phyloP scores from a whole-genome alignment of 35 echinoderm and acorn worm genomes.

The Lytechinus pictus region DNA sequence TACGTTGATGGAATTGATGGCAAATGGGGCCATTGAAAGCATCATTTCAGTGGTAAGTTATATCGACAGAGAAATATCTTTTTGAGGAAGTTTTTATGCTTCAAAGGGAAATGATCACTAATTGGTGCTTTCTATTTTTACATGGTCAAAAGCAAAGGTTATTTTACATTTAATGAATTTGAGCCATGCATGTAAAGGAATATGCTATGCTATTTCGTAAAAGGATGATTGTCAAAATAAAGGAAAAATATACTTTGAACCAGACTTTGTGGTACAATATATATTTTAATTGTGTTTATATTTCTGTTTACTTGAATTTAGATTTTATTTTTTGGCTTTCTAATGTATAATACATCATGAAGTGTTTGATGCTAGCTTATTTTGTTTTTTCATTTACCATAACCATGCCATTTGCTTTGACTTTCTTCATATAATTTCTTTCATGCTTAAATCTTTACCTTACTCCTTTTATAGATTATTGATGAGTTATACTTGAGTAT shows the following conservation, averaged over 20 bases:
- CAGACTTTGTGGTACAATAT: too few relatives aligned
- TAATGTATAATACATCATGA: not conserved
- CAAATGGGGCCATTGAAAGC: not conserved
- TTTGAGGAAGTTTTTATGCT: not conserved
- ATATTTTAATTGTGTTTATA: too few relatives aligned
- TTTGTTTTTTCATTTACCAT: not conserved
- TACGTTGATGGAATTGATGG: not conserved
- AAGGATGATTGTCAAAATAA: too few relatives aligned
- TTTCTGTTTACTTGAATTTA: too few relatives aligned
- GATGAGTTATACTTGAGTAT: conserved; percentile 12
- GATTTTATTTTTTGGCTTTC: too few relatives aligned
- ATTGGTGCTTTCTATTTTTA: not conserved
- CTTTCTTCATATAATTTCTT: too few relatives aligned
- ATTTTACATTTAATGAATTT: too few relatives aligned
- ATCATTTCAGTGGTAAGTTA: conserved; percentile 31
- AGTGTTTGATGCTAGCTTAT: not conserved
- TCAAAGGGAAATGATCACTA: not conserved
- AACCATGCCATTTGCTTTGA: too few relatives aligned
- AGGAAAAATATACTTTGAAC: too few relatives aligned
- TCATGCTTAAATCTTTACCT: too few relatives aligned
- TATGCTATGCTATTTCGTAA: too few relatives aligned
- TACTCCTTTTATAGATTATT: not conserved
- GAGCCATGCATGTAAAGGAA: too few relatives aligned
- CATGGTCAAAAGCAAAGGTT: not conserved
- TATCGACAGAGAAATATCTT: not conserved